Evolutionary conservation across 1,140 invertebrate species (phyloP), one percentile per base, ranked within the genome.

Genomic region (Popillia japonica): DNA sequence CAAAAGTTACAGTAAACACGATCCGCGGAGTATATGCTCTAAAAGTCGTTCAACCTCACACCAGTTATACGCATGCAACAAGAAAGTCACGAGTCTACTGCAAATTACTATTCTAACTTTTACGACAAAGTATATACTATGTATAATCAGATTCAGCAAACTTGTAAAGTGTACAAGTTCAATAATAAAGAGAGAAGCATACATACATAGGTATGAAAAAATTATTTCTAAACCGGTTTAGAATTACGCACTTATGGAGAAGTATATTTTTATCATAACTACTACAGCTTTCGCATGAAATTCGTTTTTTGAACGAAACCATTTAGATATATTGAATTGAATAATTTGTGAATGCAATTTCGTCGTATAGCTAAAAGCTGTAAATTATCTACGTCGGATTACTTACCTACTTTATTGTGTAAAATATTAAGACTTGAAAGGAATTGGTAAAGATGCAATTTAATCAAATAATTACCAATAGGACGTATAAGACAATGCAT

Each of bases 101-200:
- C 8, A 68, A 68, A 34, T 68, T 68, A 27, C 23, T 68, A 68
- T 23, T 68, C 61, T 68, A 68, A 68, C 61, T 68, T 68, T 68
- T 23, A 68, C 61, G 61, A 68, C 61, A 23, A 68, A 68, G 22
- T 68, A 27, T 34, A 55, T 55, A 55, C 48, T n/a, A 55, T 22
- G 11, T 34, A 68, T 68, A 68, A 68, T 27, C 61, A 27, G 17
- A 68, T 68, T 68, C 61, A 68, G 11, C 61, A 68, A 68, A 27
- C 61, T 68, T 68, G 61, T 68, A 68, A 68, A 68, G 61, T 68
- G 61, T 68, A 68, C 61, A 68, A 22, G 61, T 68, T 68, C 61
- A 68, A 68, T 68, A 68, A 34, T 68, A 68, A 23, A 68, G 61
- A 68, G 20, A 68, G 61, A 55, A 55, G 61, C 61, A 68, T 34